Evolutionary conservation across 2,797 vertebrate species (phyloP), one percentile per base, ranked within the genome.

Genomic region (Atherinosoma microstoma): DNA sequence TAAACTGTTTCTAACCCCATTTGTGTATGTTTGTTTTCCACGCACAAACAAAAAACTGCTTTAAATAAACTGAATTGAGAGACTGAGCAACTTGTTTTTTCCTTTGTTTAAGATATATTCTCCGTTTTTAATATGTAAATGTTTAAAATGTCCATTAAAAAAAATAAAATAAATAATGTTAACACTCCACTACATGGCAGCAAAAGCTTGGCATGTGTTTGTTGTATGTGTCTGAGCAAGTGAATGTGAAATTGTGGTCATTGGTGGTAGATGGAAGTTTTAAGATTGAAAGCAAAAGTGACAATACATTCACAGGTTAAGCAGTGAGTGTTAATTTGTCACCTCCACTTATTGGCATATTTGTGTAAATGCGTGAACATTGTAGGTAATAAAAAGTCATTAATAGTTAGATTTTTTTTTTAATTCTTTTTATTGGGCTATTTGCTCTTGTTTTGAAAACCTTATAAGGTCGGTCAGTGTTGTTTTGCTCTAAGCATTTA

Each of bases 161-260:
- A 36, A 36, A 11, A 42, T 6, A 16, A 32, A 32, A 32, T 3
- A 9, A 35, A 35, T 35, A 6, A 35, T 6, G 34, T 35, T 35
- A 35, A 9, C 34, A 35, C 18, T 38, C 6, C 73, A 63, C 64
- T 71, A 56, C 34, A 54, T 6, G 51, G 34, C 67, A 45, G 38
- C 51, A 29, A 6, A 57, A 64, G 60, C 59, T 42, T 71, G 70
- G 42, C 60, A n/a, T 56, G 58, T 75, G 67, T 76, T 76, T 79
- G 65, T 70, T 77, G 70, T 73, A 36, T 15, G 64, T 51, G 16
- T 70, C 22, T 38, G 58, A 47, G 58, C 7, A 75, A 34, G 1
- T 62, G 58, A 75, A 76, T 66, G 61, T 16, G 56, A 24, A 49
- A 67, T 71, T 22, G 59, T 59, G n/a, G 56, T 67, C 30, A 58